Conservation (phyloP, 2,797 vertebrate species). For the Corythornis leucogaster region DNA sequence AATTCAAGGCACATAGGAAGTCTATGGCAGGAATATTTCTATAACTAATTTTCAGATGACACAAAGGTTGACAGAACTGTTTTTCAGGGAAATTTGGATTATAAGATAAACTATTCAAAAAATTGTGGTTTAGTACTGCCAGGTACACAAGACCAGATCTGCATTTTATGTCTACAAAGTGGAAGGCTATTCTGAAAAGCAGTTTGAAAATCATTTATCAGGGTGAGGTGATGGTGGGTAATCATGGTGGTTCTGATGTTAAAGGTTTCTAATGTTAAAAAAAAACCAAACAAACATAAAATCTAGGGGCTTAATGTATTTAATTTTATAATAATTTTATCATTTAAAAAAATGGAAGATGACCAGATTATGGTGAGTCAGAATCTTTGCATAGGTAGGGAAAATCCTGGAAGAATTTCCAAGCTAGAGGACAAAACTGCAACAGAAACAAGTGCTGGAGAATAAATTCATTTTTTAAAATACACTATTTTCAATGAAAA, state of each 20-base stretch:
- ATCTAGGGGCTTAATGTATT: neutral
- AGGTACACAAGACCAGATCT: neutral
- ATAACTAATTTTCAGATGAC: neutral
- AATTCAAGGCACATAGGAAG: neutral
- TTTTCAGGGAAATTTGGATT: constrained; percentile 1
- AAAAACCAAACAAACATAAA: neutral
- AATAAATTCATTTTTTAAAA: neutral
- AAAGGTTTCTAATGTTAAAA: neutral
- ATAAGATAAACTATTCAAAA: neutral
- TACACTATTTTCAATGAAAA: neutral
- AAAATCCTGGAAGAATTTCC: neutral
- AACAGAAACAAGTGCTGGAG: neutral
- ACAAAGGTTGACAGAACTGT: neutral
- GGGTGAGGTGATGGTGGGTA: neutral
- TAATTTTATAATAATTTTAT: neutral
- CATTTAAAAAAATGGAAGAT: neutral
- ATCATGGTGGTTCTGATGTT: neutral
- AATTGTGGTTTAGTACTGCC: neutral
- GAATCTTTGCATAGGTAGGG: neutral
- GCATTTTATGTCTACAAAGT: neutral
- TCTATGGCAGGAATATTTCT: neutral
- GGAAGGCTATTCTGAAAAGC: neutral
- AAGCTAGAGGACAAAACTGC: neutral
- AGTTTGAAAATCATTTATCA: neutral
- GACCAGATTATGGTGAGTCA: neutral